phyloP scores from a whole-genome alignment of 2,888 invertebrate species.

The Halictus ligatus region DNA sequence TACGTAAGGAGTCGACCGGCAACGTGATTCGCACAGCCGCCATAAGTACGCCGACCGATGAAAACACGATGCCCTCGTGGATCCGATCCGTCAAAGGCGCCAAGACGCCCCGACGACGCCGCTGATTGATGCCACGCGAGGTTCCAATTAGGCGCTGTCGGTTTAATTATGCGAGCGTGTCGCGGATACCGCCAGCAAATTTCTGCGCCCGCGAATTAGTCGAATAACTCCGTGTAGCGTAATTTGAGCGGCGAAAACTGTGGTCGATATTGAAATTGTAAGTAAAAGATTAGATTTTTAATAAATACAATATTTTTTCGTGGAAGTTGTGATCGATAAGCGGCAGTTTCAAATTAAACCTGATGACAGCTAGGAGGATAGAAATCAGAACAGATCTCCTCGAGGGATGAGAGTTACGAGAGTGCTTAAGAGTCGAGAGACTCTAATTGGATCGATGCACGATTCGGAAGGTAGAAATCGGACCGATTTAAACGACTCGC shows the following conservation, averaged over 20 bases:
- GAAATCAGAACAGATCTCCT: not conserved
- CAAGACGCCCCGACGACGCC: not conserved
- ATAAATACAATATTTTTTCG: not conserved
- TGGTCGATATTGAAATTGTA: too few relatives aligned
- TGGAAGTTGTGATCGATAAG: not conserved
- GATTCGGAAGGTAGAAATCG: not conserved
- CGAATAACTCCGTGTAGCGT: not conserved
- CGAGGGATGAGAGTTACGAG: not conserved
- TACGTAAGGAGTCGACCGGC: slow-evolving; percentile 6
- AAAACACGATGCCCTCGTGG: not conserved
- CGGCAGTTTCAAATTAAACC: not conserved
- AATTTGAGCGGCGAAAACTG: not conserved
- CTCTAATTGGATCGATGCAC: not conserved
- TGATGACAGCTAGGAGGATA: not conserved
- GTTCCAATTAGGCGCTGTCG: not conserved
- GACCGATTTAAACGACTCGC: not conserved
- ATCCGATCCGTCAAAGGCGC: not conserved
- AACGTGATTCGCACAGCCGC: slow-evolving; percentile 3
- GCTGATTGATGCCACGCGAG: not conserved
- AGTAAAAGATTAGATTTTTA: too few relatives aligned
- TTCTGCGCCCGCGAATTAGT: not conserved
- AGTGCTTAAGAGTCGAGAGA: not conserved
- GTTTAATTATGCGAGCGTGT: not conserved
- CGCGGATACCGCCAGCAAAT: not conserved
- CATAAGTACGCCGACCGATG: slow-evolving; percentile 10